Conservation (phyloP, 2,797 vertebrate genomes). For the Platalea minor region DNA sequence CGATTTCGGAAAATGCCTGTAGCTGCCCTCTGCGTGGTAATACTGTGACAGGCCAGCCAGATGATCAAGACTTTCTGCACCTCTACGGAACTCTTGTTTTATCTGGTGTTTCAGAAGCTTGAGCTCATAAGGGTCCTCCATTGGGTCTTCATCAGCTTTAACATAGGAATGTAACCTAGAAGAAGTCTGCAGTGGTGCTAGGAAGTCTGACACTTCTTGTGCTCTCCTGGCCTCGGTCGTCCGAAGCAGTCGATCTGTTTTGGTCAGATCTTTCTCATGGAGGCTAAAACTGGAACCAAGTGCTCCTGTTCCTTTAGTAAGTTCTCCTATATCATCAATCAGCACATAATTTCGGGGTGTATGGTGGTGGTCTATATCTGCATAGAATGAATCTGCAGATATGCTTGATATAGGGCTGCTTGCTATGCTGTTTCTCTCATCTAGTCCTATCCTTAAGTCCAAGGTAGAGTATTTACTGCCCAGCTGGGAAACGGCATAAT, state of each 20-base stretch:
- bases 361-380: conserved; percentile 93
- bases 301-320: conserved; percentile 88
- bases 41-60: conserved; percentile 92
- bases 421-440: conserved; percentile 92
- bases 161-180: conserved; percentile 89
- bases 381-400: conserved; percentile 97
- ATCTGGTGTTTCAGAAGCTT: conserved; percentile 98
- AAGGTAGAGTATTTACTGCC: conserved; percentile 91
- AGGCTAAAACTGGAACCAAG: conserved; percentile 88
- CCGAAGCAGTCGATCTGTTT: conserved; percentile 90
- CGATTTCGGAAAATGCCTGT: conserved; percentile 94
- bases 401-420: conserved; percentile 98
- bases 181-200: conserved; percentile 85
- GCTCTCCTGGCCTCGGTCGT: conserved; percentile 88
- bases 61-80: conserved; percentile 91
- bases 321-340: conserved; percentile 96
- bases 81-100: conserved; percentile 97
- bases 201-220: conserved; percentile 93
- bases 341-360: conserved; percentile 92
- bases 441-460: conserved; percentile 92
- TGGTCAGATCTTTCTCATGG: conserved; percentile 93
- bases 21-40: conserved; percentile 88
- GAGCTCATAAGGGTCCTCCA: conserved; percentile 98
- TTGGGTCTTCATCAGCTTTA: conserved; percentile 94
- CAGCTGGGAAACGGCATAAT: conserved; percentile 88